Conservation (phyloP, 1,140 invertebrate species). For the Arctopsyche grandis region DNA sequence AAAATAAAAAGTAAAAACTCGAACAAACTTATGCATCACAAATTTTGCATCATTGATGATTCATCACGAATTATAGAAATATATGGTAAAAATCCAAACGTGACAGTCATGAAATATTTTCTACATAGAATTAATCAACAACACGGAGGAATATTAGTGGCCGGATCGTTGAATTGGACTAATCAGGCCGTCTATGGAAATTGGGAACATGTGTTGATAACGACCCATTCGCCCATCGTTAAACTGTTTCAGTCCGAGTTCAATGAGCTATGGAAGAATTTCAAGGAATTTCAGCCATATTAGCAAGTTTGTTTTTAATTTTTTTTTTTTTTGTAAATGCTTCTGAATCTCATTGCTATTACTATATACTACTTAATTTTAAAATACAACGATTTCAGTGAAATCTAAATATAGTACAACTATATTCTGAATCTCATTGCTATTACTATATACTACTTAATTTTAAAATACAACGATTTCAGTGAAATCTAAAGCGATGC, state of each 20-base stretch:
- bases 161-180: conserved; percentile 47
- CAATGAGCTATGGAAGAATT: conserved; percentile 23
- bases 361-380: no score
- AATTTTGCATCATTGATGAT: conserved; percentile 45
- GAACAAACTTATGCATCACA: conserved; percentile 43
- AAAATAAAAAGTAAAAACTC: conserved; percentile 29
- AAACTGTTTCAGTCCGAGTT: conserved; percentile 1
- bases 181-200: conserved; percentile 31
- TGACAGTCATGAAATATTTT: not conserved
- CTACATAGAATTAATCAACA: not conserved
- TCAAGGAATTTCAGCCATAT: no score
- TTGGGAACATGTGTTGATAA: conserved; percentile 32
- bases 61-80: not conserved
- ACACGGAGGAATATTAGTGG: conserved; percentile 16
- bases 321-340: no score
- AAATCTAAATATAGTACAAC: no score
- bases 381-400: no score
- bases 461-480: no score
- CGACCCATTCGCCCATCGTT: not conserved
- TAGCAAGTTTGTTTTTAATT: no score
- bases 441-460: no score
- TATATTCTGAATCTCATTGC: no score
- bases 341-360: no score
- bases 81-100: not conserved
- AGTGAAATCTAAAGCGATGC: no score